A percentile compares a stretch with the other conserved stretches of the same genome.
Evolutionary conservation across 2,888 invertebrate species (phyloP).

Genomic region (Stomorhina lunata): DNA sequence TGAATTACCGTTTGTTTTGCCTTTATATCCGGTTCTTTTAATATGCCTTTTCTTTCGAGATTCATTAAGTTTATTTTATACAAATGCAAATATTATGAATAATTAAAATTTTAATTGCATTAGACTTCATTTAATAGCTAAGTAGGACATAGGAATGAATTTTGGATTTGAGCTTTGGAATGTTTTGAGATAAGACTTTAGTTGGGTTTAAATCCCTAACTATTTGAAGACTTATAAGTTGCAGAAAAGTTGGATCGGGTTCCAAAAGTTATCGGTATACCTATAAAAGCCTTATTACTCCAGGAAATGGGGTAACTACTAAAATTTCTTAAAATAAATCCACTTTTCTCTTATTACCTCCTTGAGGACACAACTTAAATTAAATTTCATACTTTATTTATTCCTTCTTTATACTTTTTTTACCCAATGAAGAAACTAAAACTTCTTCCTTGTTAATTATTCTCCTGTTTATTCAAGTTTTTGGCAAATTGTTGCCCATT

Average conservation of each 20-base stretch:
- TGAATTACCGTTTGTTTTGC: slow-evolving; percentile 36
- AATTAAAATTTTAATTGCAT: not conserved
- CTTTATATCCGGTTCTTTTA: not conserved
- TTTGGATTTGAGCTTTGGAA: no score
- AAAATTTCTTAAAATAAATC: not conserved
- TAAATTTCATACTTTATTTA: not conserved
- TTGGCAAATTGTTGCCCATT: slow-evolving; percentile 23
- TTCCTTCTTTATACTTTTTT: not conserved
- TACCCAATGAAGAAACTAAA: not conserved
- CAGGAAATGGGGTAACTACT: not conserved
- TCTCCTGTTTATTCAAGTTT: not conserved
- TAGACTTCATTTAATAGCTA: no score
- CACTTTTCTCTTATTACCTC: not conserved
- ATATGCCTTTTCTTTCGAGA: not conserved
- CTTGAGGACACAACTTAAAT: not conserved
- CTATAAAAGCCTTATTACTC: no score
- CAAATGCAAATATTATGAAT: not conserved
- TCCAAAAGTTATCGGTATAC: no score
- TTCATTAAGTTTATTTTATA: slow-evolving; percentile 1
- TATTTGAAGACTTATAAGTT: no score
- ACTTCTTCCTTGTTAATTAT: slow-evolving; percentile 20
- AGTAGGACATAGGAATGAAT: no score
- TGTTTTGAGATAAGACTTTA: no score
- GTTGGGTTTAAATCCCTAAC: no score
- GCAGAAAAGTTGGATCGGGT: no score